Percentiles rank a stretch among this genome's conserved stretches.
Evolutionary conservation across 2,888 invertebrate species (phyloP).

Genomic region (Colletes collaris): DNA sequence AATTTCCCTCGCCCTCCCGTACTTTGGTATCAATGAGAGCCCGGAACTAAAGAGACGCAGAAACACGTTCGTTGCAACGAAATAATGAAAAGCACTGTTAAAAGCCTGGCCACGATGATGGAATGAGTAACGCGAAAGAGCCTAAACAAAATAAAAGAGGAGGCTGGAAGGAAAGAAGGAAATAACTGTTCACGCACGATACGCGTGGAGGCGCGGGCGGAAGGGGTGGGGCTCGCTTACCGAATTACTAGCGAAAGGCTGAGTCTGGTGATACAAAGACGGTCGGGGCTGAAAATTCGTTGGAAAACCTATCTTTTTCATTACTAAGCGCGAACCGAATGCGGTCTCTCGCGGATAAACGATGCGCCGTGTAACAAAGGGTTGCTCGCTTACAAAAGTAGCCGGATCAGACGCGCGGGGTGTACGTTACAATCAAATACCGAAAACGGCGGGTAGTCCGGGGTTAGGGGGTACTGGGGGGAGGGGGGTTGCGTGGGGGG

Average conservation of each 20-base stretch:
- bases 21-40: conserved; percentile 4
- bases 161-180: background rate
- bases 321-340: conserved; percentile 20
- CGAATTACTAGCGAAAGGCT: conserved; percentile 55
- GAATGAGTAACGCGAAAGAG: background rate
- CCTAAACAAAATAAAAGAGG: background rate
- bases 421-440: conserved; percentile 80
- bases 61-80: conserved; percentile 1
- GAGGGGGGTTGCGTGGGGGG: background rate
- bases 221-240: conserved; percentile 1
- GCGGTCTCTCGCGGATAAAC: conserved; percentile 40
- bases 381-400: conserved; percentile 5
- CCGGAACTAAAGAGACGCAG: background rate
- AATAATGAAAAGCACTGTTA: background rate
- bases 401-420: conserved; percentile 44
- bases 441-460: conserved; percentile 69
- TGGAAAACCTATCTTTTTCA: conserved; percentile 22
- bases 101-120: background rate
- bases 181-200: background rate
- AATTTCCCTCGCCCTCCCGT: background rate
- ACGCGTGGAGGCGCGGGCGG: no score
- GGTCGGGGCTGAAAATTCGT: conserved; percentile 14
- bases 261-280: conserved; percentile 46
- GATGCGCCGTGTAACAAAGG: conserved; percentile 23
- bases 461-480: conserved; percentile 27